Conservation (phyloP, 2,888 invertebrate genomes). For the Stomorhina lunata region DNA sequence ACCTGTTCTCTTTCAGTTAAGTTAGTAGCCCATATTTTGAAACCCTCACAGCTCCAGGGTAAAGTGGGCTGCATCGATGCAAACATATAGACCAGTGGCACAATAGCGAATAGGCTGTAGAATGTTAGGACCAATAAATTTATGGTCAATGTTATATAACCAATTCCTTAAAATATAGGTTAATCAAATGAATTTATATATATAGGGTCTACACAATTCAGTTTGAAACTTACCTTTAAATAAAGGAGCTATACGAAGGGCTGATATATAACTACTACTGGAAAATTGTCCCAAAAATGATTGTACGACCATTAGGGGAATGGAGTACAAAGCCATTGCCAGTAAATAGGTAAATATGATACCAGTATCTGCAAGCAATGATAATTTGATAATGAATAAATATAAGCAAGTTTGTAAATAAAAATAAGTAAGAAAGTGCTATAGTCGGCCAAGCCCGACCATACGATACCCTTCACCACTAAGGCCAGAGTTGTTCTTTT, state of each 20-base stretch:
- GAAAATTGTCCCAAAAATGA: slow-evolving; percentile 93
- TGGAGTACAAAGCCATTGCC: slow-evolving; percentile 85
- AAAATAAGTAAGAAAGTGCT: no score
- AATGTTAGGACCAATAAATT: slow-evolving; percentile 89
- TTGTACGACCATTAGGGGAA: slow-evolving; percentile 93
- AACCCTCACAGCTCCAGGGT: slow-evolving; percentile 90
- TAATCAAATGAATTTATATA: neutral
- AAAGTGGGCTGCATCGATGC: slow-evolving; percentile 85
- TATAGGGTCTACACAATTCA: neutral
- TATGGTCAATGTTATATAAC: slow-evolving; percentile 89
- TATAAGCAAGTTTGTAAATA: neutral
- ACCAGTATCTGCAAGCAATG: slow-evolving; percentile 69
- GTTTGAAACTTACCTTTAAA: slow-evolving; percentile 87
- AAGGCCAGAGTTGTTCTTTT: no score
- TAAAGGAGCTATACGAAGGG: slow-evolving; percentile 89
- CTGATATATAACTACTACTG: slow-evolving; percentile 89
- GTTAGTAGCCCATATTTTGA: slow-evolving; percentile 59
- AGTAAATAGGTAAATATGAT: slow-evolving; percentile 68
- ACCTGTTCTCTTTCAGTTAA: slow-evolving; percentile 53
- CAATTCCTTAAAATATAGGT: slow-evolving; percentile 88
- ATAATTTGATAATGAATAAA: neutral
- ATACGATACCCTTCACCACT: no score
- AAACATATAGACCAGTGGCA: slow-evolving; percentile 89
- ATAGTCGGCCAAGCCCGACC: no score
- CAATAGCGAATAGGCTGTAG: slow-evolving; percentile 90